Evolutionary conservation across 2,113 vertebrate species (phyloP).

Genomic region (Brienomyrus brachyistius): DNA sequence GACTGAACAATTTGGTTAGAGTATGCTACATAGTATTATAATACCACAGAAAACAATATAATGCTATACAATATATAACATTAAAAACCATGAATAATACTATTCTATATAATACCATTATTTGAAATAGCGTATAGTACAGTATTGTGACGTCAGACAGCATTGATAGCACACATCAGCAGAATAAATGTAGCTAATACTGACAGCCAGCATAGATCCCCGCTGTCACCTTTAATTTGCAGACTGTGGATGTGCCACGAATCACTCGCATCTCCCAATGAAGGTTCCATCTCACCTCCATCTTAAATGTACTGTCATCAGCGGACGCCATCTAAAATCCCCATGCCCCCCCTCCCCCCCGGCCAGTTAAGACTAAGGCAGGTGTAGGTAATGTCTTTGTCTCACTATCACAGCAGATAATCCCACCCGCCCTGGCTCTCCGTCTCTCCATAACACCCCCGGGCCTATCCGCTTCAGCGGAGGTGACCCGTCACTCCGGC

Average conservation of each 20-base stretch:
- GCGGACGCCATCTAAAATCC: not conserved
- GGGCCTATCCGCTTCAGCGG: not conserved
- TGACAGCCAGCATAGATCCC: not conserved
- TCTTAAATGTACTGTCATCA: not conserved
- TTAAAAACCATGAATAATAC: not conserved
- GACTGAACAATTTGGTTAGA: not conserved
- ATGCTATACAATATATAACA: not conserved
- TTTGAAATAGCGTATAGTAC: not conserved
- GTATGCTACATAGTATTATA: not conserved
- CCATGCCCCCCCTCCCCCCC: not conserved
- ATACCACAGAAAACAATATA: not conserved
- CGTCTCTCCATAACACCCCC: not conserved
- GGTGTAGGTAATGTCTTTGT: not conserved
- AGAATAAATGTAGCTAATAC: not conserved
- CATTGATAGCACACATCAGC: not conserved
- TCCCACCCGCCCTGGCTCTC: not conserved
- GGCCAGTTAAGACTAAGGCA: not conserved
- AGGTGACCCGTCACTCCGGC: not conserved
- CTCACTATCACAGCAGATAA: not conserved
- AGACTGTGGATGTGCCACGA: not conserved
- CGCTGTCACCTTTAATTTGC: not conserved
- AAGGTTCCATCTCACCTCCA: not conserved
- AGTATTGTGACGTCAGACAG: not conserved
- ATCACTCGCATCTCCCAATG: not conserved
- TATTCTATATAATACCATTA: not conserved